phyloP scores from a whole-genome alignment of 1,140 invertebrate genomes.

The Ylistrum balloti region DNA sequence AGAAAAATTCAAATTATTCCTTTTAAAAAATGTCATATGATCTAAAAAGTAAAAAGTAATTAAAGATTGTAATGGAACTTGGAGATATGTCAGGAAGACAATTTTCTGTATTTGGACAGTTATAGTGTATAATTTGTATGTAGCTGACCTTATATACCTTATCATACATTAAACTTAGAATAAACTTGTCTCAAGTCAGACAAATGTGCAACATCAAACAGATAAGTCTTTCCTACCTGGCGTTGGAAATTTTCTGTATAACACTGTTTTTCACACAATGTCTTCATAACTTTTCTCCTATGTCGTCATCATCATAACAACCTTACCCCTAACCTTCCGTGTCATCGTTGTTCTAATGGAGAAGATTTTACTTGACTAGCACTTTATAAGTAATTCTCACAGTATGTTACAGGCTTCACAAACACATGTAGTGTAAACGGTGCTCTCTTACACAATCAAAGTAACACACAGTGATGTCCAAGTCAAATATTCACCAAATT shows the following conservation, averaged over 20 bases:
- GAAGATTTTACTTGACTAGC: neutral
- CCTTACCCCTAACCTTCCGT: neutral
- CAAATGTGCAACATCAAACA: too few species aligned
- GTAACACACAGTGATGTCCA: neutral
- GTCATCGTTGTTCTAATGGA: neutral
- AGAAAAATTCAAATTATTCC: too few species aligned
- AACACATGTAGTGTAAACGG: neutral
- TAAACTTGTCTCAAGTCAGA: too few species aligned
- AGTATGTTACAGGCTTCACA: neutral
- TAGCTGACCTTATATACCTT: too few species aligned
- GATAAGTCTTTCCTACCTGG: neutral
- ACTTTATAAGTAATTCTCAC: neutral
- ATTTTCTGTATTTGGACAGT: too few species aligned
- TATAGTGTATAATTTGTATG: too few species aligned
- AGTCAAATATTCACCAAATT: neutral
- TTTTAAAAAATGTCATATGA: too few species aligned
- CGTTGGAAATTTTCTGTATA: neutral
- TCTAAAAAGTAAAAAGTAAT: too few species aligned
- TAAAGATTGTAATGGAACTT: too few species aligned
- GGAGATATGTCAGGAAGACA: too few species aligned
- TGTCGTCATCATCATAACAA: neutral
- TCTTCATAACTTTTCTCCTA: neutral
- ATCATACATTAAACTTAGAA: too few species aligned
- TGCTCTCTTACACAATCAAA: neutral
- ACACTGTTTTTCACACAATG: neutral